Evolutionary conservation across 1,140 invertebrate genomes (phyloP).

Genomic region (Amphibalanus amphitrite): DNA sequence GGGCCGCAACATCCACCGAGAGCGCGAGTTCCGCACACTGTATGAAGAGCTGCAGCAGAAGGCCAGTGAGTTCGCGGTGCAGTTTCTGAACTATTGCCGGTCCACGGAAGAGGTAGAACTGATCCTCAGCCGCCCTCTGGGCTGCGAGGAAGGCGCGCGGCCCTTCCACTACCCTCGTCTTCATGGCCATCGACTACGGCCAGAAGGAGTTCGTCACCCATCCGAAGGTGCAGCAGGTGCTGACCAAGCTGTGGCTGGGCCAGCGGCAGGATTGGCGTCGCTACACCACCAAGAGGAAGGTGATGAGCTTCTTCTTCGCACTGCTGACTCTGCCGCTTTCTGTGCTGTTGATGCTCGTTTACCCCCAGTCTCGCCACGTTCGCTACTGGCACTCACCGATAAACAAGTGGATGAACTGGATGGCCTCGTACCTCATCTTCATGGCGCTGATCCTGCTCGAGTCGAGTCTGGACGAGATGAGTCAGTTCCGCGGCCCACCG

Average conservation of each 20-base stretch:
- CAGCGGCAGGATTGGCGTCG: conserved; percentile 37
- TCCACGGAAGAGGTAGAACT: neutral
- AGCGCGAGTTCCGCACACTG: neutral
- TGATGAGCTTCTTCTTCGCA: neutral
- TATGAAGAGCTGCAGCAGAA: neutral
- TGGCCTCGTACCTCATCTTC: conserved; percentile 42
- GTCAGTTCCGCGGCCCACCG: conserved; percentile 30
- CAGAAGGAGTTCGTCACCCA: conserved; percentile 58
- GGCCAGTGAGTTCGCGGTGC: neutral
- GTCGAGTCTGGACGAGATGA: conserved; percentile 29
- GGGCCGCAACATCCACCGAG: neutral
- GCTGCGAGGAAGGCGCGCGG: conserved; percentile 22
- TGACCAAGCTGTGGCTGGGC: conserved; percentile 34
- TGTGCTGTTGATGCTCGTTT: conserved; percentile 21
- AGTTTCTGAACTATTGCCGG: neutral
- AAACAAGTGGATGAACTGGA: conserved; percentile 37
- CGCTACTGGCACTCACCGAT: conserved; percentile 31
- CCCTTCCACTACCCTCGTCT: conserved; percentile 38
- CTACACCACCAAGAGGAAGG: conserved; percentile 15
- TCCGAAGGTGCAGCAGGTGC: conserved; percentile 48
- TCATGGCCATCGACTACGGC: conserved; percentile 45
- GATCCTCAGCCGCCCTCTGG: conserved; percentile 12
- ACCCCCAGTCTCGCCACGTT: conserved; percentile 29
- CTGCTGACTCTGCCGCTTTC: neutral
- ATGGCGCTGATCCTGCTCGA: conserved; percentile 38